phyloP scores from a whole-genome alignment of 2,797 vertebrate species.

The Lemur catta region DNA sequence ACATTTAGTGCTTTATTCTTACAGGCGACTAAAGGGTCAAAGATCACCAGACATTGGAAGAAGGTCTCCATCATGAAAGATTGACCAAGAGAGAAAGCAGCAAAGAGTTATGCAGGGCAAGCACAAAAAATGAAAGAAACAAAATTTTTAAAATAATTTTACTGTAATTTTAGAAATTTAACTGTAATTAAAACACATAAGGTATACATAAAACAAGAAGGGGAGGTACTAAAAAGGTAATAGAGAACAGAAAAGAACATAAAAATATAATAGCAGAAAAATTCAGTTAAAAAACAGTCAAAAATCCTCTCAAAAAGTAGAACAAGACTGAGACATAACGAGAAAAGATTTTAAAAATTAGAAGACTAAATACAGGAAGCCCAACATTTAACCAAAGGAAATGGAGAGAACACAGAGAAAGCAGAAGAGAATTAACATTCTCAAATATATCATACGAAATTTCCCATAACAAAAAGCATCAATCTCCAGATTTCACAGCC shows the following conservation, averaged over 20 bases:
- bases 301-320: background rate
- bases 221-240: background rate
- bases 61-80: background rate
- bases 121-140: background rate
- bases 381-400: background rate
- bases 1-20: background rate
- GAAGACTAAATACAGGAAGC: background rate
- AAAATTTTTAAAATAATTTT: background rate
- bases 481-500: background rate
- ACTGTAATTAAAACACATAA: background rate
- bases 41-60: background rate
- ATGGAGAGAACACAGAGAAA: background rate
- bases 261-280: background rate
- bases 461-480: background rate
- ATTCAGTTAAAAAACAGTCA: background rate
- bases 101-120: background rate
- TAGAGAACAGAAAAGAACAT: background rate
- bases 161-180: too few relatives aligned
- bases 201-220: background rate
- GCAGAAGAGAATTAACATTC: fast-evolving
- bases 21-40: background rate
- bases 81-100: background rate
- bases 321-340: background rate
- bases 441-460: background rate
- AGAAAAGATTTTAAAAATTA: background rate